Evolutionary conservation across 2,888 invertebrate species (phyloP).

Genomic region (Lepidocyrtoides sp.): DNA sequence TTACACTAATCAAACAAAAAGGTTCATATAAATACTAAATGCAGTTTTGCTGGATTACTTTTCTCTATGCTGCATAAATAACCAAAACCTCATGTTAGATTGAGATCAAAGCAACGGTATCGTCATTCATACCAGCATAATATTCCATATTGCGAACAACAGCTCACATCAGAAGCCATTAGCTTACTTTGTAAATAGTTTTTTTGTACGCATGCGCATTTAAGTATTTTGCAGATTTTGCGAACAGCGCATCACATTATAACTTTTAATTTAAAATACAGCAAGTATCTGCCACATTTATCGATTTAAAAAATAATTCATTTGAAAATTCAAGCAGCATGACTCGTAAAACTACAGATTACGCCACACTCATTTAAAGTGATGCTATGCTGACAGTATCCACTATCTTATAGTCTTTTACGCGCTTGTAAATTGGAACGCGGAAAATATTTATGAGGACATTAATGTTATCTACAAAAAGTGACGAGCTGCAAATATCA

Average conservation of each 20-base stretch:
- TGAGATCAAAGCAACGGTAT: no score
- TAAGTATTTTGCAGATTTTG: no score
- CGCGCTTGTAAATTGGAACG: not conserved
- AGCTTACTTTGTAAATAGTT: not conserved
- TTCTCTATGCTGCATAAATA: no score
- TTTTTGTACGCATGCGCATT: not conserved
- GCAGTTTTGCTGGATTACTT: no score
- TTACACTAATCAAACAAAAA: no score
- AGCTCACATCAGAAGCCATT: not conserved
- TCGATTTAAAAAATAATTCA: not conserved
- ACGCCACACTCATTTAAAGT: not conserved
- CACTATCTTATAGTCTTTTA: not conserved
- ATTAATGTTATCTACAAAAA: not conserved
- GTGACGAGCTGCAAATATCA: not conserved
- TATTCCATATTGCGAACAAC: no score
- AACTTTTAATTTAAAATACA: no score
- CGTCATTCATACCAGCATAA: no score
- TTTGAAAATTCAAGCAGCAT: not conserved
- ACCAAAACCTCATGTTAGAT: no score
- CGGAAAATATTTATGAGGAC: conserved; percentile 12
- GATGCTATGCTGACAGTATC: not conserved
- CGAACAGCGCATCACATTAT: no score
- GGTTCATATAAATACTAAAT: no score
- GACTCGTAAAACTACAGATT: not conserved
- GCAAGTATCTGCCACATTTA: not conserved